These are phyloP conservation scores for Myripristis jacobus DNA, from an alignment of 2,797 vertebrate genomes.

Conservation along the genomic window DNA sequence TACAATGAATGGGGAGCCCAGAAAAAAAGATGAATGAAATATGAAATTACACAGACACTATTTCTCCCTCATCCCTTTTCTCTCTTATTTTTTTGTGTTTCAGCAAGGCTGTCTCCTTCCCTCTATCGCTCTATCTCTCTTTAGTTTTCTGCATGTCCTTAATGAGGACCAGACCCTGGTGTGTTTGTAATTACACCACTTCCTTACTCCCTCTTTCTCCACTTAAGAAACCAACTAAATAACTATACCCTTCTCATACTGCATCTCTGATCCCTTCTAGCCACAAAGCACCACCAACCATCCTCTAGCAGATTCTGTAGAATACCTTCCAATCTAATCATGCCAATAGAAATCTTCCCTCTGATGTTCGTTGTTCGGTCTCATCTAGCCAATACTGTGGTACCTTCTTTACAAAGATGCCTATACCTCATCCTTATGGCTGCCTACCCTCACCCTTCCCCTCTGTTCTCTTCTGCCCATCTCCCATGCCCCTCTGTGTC, in stretches of 20 bases:
- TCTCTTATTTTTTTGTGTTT: constrained; percentile 38
- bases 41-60: constrained; percentile 32
- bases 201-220: constrained; percentile 73
- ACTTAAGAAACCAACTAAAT: constrained; percentile 61
- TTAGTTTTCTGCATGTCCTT: constrained; percentile 72
- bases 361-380: not conserved
- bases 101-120: constrained; percentile 82
- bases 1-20: not conserved
- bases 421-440: constrained; percentile 11
- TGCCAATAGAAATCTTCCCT: too few relatives aligned
- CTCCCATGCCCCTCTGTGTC: constrained; percentile 60
- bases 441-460: constrained; percentile 9
- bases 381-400: not conserved
- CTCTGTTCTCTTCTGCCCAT: not conserved
- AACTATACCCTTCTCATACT: constrained; percentile 55
- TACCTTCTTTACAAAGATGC: constrained; percentile 20
- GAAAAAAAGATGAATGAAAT: not conserved
- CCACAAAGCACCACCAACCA: constrained; percentile 20
- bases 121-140: constrained; percentile 77
- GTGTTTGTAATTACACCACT: constrained; percentile 82
- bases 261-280: constrained; percentile 40
- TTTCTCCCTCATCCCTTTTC: constrained; percentile 33
- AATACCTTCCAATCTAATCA: constrained; percentile 4
- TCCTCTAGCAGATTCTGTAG: constrained; percentile 32
- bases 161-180: constrained; percentile 81